These are phyloP conservation scores for Baronia brevicornis DNA, from an alignment of 2,888 invertebrate species.

Conservation along the genomic window DNA sequence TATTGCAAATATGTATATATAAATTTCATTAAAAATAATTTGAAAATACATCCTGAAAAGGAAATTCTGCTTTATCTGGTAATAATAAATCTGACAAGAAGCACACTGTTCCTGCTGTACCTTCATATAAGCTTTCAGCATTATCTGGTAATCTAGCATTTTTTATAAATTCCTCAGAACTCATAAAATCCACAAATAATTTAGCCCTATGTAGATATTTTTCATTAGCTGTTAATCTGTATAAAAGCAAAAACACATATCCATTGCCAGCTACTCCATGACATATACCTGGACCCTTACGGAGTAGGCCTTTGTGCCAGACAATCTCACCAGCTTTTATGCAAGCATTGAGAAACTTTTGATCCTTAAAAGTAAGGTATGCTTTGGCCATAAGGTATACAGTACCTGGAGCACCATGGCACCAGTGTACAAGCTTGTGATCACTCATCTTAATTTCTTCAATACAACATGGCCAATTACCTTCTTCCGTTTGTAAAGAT, in stretches of 20 bases:
- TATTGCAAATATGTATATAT: no score
- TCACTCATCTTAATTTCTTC: constrained; percentile 78
- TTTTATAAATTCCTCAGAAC: constrained; percentile 77
- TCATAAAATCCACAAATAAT: constrained; percentile 85
- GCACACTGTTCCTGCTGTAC: constrained; percentile 89
- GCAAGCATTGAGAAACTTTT: constrained; percentile 82
- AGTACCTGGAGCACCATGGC: constrained; percentile 90
- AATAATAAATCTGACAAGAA: constrained; percentile 84
- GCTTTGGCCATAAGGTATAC: constrained; percentile 89
- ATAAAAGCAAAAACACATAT: constrained; percentile 85
- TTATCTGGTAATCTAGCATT: constrained; percentile 85
- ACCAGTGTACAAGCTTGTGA: constrained; percentile 91
- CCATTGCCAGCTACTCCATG: constrained; percentile 91
- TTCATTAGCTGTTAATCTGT: constrained; percentile 82
- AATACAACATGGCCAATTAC: constrained; percentile 85
- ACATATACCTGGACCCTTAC: constrained; percentile 92
- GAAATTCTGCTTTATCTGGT: constrained; percentile 85
- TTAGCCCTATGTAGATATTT: constrained; percentile 84
- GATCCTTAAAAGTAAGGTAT: constrained; percentile 82
- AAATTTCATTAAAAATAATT: constrained; percentile 22
- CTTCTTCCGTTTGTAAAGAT: constrained; percentile 79
- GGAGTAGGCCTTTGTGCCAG: constrained; percentile 88
- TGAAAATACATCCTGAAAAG: constrained; percentile 85
- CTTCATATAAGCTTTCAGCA: constrained; percentile 90
- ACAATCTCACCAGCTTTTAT: constrained; percentile 82